Percentiles rank a stretch among this genome's conserved stretches.
Conservation (phyloP, 2,113 vertebrate genomes). For the Xiphias gladius region DNA sequence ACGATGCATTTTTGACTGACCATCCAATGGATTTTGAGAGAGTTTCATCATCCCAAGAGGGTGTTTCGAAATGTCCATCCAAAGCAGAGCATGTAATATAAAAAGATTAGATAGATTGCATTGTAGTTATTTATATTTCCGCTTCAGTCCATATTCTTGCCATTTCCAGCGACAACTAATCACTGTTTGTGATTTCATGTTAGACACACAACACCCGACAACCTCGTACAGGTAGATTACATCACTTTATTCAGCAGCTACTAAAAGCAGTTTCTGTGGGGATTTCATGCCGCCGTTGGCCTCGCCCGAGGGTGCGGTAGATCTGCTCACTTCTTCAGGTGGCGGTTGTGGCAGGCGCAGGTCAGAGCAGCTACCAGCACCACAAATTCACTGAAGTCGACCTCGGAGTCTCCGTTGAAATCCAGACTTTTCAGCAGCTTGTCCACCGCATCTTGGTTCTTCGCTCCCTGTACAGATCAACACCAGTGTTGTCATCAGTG, state of each 20-base stretch:
- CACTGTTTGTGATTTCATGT: neutral
- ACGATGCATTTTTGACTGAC: neutral
- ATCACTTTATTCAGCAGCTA: conserved; percentile 40
- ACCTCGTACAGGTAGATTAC: neutral
- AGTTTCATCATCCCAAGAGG: neutral
- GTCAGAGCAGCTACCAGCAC: conserved; percentile 76
- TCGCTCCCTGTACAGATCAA: conserved; percentile 45
- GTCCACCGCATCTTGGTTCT: conserved; percentile 66
- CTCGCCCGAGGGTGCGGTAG: neutral
- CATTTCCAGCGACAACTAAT: neutral
- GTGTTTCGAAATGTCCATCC: neutral
- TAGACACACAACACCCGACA: conserved; percentile 7
- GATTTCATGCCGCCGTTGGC: neutral
- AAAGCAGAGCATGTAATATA: neutral
- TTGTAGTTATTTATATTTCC: no score
- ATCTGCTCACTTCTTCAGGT: conserved; percentile 32
- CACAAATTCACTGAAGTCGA: conserved; percentile 87
- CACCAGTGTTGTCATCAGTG: neutral
- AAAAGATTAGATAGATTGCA: no score
- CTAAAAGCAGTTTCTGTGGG: neutral
- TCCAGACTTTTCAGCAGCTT: conserved; percentile 82
- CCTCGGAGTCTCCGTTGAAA: conserved; percentile 73
- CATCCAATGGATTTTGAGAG: neutral
- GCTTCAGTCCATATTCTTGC: neutral
- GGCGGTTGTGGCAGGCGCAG: conserved; percentile 70